These are phyloP conservation scores for Reinhardtius hippoglossoides DNA, from an alignment of 2,113 vertebrate species.

Conservation along the genomic window DNA sequence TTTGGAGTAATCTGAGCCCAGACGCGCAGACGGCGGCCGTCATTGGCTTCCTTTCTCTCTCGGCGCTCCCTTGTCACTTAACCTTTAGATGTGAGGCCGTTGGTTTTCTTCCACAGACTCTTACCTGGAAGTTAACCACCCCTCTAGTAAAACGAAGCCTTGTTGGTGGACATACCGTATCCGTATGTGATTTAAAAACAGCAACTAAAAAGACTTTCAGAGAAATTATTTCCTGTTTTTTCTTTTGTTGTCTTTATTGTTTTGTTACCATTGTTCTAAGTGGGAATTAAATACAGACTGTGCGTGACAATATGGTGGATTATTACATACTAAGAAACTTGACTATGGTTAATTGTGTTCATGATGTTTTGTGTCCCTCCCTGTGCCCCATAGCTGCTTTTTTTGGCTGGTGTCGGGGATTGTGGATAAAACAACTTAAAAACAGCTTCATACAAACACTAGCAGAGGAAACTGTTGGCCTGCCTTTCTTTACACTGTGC, in stretches of 20 bases:
- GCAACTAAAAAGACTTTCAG: conserved; percentile 67
- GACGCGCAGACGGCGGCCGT: conserved; percentile 33
- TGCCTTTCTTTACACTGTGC: conserved; percentile 47
- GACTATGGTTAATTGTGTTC: conserved; percentile 49
- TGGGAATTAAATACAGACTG: conserved; percentile 74
- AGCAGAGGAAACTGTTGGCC: conserved; percentile 44
- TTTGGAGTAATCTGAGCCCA: conserved; percentile 42
- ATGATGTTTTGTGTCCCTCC: conserved; percentile 72
- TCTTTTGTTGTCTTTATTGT: conserved; percentile 71
- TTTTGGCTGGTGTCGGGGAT: conserved; percentile 23
- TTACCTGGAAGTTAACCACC: conserved; percentile 30
- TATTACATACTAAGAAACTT: conserved; percentile 60
- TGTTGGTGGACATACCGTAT: conserved; percentile 58
- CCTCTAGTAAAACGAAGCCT: conserved; percentile 46
- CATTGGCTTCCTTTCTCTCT: conserved; percentile 34
- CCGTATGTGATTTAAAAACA: conserved; percentile 67
- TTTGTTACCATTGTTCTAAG: conserved; percentile 80
- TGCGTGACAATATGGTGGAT: conserved; percentile 74
- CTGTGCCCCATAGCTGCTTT: conserved; percentile 51
- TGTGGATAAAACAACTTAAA: conserved; percentile 27
- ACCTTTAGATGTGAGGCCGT: conserved; percentile 24
- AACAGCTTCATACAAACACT: conserved; percentile 38
- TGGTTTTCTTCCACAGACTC: conserved; percentile 54
- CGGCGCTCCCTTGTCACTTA: conserved; percentile 31
- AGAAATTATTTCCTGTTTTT: conserved; percentile 76